phyloP scores from a whole-genome alignment of 2,113 vertebrate genomes.

The Microtus pennsylvanicus region DNA sequence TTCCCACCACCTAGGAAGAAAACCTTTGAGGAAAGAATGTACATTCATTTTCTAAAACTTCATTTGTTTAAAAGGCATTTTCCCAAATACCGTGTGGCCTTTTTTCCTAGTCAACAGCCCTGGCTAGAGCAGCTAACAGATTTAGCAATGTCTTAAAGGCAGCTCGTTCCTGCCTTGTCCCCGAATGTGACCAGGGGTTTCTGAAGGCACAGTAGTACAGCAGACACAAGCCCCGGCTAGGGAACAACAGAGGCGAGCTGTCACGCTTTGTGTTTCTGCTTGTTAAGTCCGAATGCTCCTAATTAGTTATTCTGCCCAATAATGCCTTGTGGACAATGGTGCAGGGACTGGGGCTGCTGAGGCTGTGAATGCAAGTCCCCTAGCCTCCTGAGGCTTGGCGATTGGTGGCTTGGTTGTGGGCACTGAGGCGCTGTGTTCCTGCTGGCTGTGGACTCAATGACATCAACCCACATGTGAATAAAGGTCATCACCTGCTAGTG shows the following conservation, averaged over 20 bases:
- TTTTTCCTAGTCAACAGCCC: constrained; percentile 58
- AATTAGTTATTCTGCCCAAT: constrained; percentile 87
- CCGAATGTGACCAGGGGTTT: constrained; percentile 59
- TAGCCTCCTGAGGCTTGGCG: constrained; percentile 49
- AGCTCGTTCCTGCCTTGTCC: constrained; percentile 62
- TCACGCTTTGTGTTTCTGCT: constrained; percentile 91
- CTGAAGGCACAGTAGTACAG: constrained; percentile 10
- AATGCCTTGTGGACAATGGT: constrained; percentile 74
- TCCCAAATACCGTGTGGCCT: constrained; percentile 25
- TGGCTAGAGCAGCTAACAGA: constrained; percentile 83
- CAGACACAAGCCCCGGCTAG: constrained; percentile 54
- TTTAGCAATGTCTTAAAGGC: constrained; percentile 85
- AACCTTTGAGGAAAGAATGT: neutral
- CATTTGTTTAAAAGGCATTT: constrained; percentile 53
- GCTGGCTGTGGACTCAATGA: constrained; percentile 68
- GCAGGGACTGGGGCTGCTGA: constrained; percentile 48
- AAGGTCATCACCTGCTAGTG: constrained; percentile 78
- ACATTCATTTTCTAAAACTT: neutral
- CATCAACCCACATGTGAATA: constrained; percentile 52
- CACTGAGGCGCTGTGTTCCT: constrained; percentile 55
- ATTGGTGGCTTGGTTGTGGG: constrained; percentile 61
- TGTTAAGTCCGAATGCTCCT: constrained; percentile 91
- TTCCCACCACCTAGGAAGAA: neutral
- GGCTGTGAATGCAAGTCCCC: constrained; percentile 75
- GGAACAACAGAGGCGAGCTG: constrained; percentile 87